phyloP scores from a whole-genome alignment of 1,140 invertebrate genomes.

The Calephelis virginiensis region DNA sequence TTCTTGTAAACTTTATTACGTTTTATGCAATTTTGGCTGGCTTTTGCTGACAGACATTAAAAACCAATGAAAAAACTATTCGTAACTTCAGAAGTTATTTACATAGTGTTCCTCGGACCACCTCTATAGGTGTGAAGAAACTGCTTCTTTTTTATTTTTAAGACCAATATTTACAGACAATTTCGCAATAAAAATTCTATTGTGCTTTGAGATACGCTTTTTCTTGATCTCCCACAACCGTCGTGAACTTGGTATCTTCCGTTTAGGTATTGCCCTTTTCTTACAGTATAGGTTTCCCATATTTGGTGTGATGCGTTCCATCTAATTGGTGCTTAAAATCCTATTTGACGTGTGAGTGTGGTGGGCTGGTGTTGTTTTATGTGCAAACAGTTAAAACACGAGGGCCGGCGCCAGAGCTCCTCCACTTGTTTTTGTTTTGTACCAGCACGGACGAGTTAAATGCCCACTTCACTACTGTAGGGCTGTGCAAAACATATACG shows the following conservation, averaged over 20 bases:
- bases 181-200: too few relatives aligned
- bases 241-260: neutral
- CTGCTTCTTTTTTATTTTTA: too few relatives aligned
- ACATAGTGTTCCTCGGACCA: too few relatives aligned
- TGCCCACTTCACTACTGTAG: neutral
- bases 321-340: neutral
- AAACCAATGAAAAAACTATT: too few relatives aligned
- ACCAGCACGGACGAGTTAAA: slow-evolving; percentile 2
- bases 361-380: neutral
- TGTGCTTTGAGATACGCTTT: too few relatives aligned
- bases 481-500: neutral
- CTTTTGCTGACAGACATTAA: too few relatives aligned
- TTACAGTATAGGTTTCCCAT: neutral
- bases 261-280: neutral
- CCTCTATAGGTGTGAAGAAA: too few relatives aligned
- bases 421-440: slow-evolving; percentile 15
- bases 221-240: too few relatives aligned
- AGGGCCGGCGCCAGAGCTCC: slow-evolving; percentile 9
- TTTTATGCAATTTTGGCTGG: fast-evolving
- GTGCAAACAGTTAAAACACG: slow-evolving; percentile 6
- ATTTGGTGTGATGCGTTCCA: neutral
- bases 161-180: too few relatives aligned
- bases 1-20: too few relatives aligned
- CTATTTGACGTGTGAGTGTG: neutral
- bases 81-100: too few relatives aligned